phyloP scores from a whole-genome alignment of 2,113 vertebrate species.

The Bufo bufo region DNA sequence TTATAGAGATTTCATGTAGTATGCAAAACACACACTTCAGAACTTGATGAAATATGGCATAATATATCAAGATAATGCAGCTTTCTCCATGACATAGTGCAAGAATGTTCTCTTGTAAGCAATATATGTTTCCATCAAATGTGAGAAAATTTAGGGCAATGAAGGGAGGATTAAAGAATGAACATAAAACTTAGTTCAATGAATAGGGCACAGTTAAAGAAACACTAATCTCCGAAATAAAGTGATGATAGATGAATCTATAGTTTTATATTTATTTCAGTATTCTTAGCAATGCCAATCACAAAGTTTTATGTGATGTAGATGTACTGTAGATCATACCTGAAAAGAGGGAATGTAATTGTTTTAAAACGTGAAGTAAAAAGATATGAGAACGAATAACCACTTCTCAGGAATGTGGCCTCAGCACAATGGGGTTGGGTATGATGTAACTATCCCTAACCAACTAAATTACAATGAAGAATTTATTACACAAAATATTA shows the following conservation, averaged over 20 bases:
- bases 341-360: background rate
- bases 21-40: slow-evolving; percentile 49
- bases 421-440: too few species aligned
- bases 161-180: slow-evolving; percentile 13
- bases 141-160: background rate
- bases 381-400: too few species aligned
- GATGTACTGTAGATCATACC: background rate
- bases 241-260: background rate
- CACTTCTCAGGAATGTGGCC: too few species aligned
- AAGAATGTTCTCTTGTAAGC: slow-evolving; percentile 39
- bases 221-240: slow-evolving; percentile 2
- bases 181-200: slow-evolving; percentile 24
- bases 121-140: slow-evolving; percentile 24
- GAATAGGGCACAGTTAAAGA: background rate
- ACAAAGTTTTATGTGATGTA: background rate
- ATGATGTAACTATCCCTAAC: too few species aligned
- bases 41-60: slow-evolving; percentile 42
- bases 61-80: slow-evolving; percentile 54
- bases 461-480: too few species aligned
- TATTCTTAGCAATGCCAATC: background rate
- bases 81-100: slow-evolving; percentile 41
- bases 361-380: too few species aligned
- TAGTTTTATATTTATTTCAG: background rate
- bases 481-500: too few species aligned
- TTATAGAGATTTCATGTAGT: slow-evolving; percentile 13